Evolutionary conservation across 2,797 vertebrate genomes (phyloP), one percentile per base, ranked within the genome.

Genomic region (Chelonia mydas): DNA sequence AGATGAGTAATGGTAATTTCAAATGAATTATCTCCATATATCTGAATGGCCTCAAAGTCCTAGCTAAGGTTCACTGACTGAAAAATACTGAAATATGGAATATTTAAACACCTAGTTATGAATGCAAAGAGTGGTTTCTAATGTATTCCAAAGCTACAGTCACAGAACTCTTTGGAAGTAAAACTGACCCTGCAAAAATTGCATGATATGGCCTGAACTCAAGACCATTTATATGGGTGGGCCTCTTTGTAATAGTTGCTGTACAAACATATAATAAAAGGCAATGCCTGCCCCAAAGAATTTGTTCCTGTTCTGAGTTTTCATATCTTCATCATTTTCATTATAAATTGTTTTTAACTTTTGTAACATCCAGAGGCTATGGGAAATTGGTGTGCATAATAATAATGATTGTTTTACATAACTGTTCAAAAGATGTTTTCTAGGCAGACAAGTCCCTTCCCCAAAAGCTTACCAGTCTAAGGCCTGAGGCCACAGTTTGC

Each of bases 41-140:
- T 65, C 91, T 89, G 90, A 90, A 85, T 92, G 94, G 95, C 90
- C 86, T 95, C 74, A 54, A 74, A 88, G 83, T 89, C 55, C 91
- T 80, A 84, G 84, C 84, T 94, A 90, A 86, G 80, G 85, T 86
- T 96, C n/a, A 3, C 50, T 94, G 86, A 79, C 85, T 93, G 91
- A 86, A 95, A 97, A 95, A 81, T 65, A 89, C 84, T 96, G 91
- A 92, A 94, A 93, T 90, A 84, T 21, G 23, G 81, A 91, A 91
- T 2, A 1, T 82, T 92, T 87, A 84, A 93, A 84, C 80, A 93
- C 51, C 61, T 90, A 23, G 27, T 50, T 65, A 28, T 25, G 57
- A 96, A 89, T 11, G 5, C 65, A 90, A 88, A 88, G 90, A 83
- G 83, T 87, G 77, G 3, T 68, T 96, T 90, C 82, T 91, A 50